Evolutionary conservation across 2,113 vertebrate species (phyloP).

Genomic region (Murina feae): DNA sequence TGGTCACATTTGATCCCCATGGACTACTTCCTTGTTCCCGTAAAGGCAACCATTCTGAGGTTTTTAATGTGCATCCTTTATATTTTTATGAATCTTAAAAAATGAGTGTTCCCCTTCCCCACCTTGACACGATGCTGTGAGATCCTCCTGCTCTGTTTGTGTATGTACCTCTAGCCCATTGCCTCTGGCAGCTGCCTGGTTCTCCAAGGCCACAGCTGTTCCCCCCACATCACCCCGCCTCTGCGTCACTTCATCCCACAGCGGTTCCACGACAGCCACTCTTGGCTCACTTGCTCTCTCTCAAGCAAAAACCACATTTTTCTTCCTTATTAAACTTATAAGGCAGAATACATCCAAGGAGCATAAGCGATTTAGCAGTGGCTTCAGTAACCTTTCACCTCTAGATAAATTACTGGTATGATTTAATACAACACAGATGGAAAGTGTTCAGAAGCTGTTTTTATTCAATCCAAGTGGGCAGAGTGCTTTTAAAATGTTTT

Average conservation of each 20-base stretch:
- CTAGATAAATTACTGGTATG: constrained; percentile 27
- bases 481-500: constrained; percentile 48
- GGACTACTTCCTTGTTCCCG: not conserved
- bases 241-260: not conserved
- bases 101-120: too few species aligned
- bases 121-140: not conserved
- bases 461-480: not conserved
- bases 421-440: constrained; percentile 26
- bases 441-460: constrained; percentile 30
- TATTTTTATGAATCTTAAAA: not conserved
- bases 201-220: not conserved
- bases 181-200: fast-evolving
- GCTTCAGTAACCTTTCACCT: constrained; percentile 41
- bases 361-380: constrained; percentile 1
- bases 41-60: not conserved
- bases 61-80: not conserved
- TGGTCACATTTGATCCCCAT: not conserved
- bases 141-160: fast-evolving
- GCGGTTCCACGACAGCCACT: not conserved
- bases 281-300: not conserved
- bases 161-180: fast-evolving
- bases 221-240: fast-evolving
- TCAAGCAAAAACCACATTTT: constrained; percentile 8
- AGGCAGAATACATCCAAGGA: not conserved
- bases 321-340: not conserved